phyloP scores from a whole-genome alignment of 2,888 invertebrate genomes.

The Meteorus cinctellus region DNA sequence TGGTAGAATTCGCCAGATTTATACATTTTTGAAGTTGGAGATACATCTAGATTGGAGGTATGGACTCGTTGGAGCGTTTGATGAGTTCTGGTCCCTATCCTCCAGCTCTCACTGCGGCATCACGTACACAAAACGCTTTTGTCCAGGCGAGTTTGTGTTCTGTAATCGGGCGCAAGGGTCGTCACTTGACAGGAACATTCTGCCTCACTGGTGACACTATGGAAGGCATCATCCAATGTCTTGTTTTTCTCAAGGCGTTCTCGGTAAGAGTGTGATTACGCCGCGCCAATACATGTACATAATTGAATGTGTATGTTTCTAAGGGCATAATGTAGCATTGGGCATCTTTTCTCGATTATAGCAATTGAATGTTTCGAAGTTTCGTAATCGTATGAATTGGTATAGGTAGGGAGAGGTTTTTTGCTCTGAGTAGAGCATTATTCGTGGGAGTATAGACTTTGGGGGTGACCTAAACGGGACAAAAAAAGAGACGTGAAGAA shows the following conservation, averaged over 20 bases:
- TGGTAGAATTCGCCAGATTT: not conserved
- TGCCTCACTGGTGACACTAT: slow-evolving; percentile 93
- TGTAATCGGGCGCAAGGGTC: slow-evolving; percentile 84
- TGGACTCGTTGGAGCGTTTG: slow-evolving; percentile 89
- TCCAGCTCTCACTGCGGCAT: slow-evolving; percentile 79
- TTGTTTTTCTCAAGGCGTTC: slow-evolving; percentile 93
- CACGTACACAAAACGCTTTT: slow-evolving; percentile 80
- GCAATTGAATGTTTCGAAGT: slow-evolving; percentile 5
- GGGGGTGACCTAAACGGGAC: slow-evolving; percentile 1
- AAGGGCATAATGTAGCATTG: not conserved
- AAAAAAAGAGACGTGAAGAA: not conserved
- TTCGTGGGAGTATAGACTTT: slow-evolving; percentile 22
- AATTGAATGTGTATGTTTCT: not conserved
- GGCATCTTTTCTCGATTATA: not conserved
- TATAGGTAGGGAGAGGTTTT: not conserved
- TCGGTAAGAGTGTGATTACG: slow-evolving; percentile 81
- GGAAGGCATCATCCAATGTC: slow-evolving; percentile 94
- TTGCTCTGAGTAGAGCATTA: slow-evolving; percentile 21
- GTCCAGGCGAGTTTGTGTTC: slow-evolving; percentile 85
- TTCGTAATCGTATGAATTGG: not conserved
- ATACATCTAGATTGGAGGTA: slow-evolving; percentile 67
- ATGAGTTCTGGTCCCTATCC: slow-evolving; percentile 83
- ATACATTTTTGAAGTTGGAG: not conserved
- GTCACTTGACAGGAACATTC: slow-evolving; percentile 91
- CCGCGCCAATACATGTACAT: slow-evolving; percentile 31